Evolutionary conservation across 2,888 invertebrate species (phyloP).

Genomic region (Lordiphosa fenestrarum): DNA sequence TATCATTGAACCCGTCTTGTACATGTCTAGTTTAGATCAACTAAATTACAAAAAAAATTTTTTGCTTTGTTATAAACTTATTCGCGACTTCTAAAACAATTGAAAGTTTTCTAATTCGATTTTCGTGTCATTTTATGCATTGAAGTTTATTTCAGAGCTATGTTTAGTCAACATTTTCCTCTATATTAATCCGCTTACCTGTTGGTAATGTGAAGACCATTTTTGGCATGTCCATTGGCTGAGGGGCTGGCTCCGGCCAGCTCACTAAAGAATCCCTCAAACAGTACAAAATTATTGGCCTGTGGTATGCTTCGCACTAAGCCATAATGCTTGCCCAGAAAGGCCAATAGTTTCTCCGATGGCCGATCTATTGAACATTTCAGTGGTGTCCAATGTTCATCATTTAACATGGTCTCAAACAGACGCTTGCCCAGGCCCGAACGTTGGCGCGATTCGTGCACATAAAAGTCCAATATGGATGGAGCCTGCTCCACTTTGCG

Average conservation of each 20-base stretch:
- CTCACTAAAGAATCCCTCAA: slow-evolving; percentile 87
- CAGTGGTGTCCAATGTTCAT: slow-evolving; percentile 85
- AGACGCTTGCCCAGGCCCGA: slow-evolving; percentile 91
- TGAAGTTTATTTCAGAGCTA: too few relatives aligned
- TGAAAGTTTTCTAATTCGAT: too few relatives aligned
- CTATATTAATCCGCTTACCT: slow-evolving; percentile 67
- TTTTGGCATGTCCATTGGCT: slow-evolving; percentile 50
- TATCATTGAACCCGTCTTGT: too few relatives aligned
- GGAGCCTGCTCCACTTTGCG: slow-evolving; percentile 90
- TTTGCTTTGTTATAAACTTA: too few relatives aligned
- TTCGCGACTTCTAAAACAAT: too few relatives aligned
- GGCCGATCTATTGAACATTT: slow-evolving; percentile 96
- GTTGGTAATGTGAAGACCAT: slow-evolving; percentile 76
- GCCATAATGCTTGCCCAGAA: slow-evolving; percentile 91
- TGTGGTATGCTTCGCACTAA: slow-evolving; percentile 86
- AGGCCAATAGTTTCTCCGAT: slow-evolving; percentile 92
- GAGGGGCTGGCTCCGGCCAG: slow-evolving; percentile 8
- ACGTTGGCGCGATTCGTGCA: slow-evolving; percentile 91
- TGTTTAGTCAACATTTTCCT: neutral
- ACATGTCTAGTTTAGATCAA: too few relatives aligned
- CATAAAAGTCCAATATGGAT: slow-evolving; percentile 96
- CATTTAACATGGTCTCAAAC: slow-evolving; percentile 92
- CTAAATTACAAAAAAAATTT: too few relatives aligned
- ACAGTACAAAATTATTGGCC: slow-evolving; percentile 93
- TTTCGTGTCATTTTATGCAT: too few relatives aligned